Evolutionary conservation across 1,140 invertebrate species (phyloP).

Genomic region (Temnothorax curvispinosus): DNA sequence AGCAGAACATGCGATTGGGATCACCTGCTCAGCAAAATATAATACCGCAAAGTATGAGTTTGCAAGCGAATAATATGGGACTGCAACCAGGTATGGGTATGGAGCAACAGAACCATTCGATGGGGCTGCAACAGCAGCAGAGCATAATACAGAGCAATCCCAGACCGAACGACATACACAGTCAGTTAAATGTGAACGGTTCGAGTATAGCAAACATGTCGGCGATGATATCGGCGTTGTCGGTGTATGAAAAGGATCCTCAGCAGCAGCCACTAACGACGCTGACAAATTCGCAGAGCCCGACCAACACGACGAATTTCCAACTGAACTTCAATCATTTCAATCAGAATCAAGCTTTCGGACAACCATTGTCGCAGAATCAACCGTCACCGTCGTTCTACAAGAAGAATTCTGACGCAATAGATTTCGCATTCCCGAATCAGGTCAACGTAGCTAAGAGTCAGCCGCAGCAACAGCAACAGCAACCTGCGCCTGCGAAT

Average conservation of each 20-base stretch:
- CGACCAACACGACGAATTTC: slow-evolving; percentile 61
- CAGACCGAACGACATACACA: slow-evolving; percentile 61
- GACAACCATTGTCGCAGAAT: slow-evolving; percentile 68
- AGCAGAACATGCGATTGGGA: slow-evolving; percentile 65
- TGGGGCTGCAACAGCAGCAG: slow-evolving; percentile 47
- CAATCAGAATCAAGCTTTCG: slow-evolving; percentile 69
- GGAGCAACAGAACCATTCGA: slow-evolving; percentile 64
- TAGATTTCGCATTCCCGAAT: slow-evolving; percentile 72
- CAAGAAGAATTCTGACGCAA: slow-evolving; percentile 67
- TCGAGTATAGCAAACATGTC: slow-evolving; percentile 55
- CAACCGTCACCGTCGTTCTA: slow-evolving; percentile 73
- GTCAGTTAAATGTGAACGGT: slow-evolving; percentile 60
- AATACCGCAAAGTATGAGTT: slow-evolving; percentile 39
- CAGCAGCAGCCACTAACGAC: slow-evolving; percentile 62
- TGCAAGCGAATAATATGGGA: slow-evolving; percentile 38
- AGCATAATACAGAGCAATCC: slow-evolving; percentile 63
- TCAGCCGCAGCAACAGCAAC: slow-evolving; percentile 47
- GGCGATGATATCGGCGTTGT: slow-evolving; percentile 57
- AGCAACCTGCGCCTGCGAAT: slow-evolving; percentile 43
- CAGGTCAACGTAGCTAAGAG: slow-evolving; percentile 62
- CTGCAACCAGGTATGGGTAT: slow-evolving; percentile 41
- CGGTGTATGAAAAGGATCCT: slow-evolving; percentile 74
- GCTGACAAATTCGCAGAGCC: slow-evolving; percentile 59
- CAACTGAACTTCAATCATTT: slow-evolving; percentile 73
- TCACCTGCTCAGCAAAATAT: slow-evolving; percentile 60